These are phyloP conservation scores for Aleadryas rufinucha DNA, from an alignment of 2,113 vertebrate genomes.

Conservation along the genomic window DNA sequence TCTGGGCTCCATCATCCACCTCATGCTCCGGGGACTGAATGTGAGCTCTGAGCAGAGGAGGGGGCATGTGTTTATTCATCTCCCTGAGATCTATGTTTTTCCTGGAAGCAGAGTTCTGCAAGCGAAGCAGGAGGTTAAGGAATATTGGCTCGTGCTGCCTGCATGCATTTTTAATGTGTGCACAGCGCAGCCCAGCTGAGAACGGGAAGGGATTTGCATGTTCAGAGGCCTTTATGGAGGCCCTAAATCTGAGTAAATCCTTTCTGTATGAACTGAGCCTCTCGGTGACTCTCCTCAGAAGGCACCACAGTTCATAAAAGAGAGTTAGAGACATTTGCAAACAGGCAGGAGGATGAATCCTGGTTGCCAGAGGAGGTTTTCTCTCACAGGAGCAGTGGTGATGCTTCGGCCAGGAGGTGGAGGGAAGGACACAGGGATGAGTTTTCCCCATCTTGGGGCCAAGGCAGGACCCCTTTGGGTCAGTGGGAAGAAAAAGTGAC, in stretches of 20 bases:
- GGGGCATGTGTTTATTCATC: not conserved
- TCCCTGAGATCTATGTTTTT: not conserved
- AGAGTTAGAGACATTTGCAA: not conserved
- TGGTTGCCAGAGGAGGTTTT: not conserved
- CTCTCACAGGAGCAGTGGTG: rapidly evolving
- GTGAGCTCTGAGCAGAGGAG: not conserved
- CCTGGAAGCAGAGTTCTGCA: conserved; percentile 38
- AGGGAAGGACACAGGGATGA: not conserved
- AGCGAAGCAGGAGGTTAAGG: conserved; percentile 26
- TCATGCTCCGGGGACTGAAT: not conserved
- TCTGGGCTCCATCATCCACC: not conserved
- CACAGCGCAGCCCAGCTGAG: not conserved
- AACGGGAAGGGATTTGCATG: not conserved
- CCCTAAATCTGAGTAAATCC: not conserved
- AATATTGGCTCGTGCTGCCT: not conserved
- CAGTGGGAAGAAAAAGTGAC: not conserved
- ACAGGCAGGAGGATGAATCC: not conserved
- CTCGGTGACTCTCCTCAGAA: not conserved
- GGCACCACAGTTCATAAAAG: not conserved
- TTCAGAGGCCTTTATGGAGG: not conserved
- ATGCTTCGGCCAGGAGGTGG: rapidly evolving
- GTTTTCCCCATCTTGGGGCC: not conserved
- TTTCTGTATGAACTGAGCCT: not conserved
- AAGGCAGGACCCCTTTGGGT: not conserved
- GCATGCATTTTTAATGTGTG: conserved; percentile 43